Base-by-base conservation (phyloP, 2,888 invertebrate genomes). In the Ephialtes manifestator region DNA sequence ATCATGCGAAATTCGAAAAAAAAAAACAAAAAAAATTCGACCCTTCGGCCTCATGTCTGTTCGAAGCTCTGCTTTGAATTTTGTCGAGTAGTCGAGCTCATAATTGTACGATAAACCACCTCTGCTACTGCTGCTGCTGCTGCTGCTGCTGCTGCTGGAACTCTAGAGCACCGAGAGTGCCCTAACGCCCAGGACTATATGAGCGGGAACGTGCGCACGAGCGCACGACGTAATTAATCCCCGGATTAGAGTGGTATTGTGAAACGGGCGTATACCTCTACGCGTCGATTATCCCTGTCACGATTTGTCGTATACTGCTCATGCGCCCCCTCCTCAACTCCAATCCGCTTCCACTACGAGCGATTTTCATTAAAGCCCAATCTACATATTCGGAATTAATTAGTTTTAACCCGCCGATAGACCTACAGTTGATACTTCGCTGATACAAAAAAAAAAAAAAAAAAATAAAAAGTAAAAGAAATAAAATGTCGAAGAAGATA, bases 211-310 rank as follows among this genome's bases (percentile, higher is more conserved):
- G 68, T 63, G 51, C 68, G 83, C 78, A 48, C 60, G 60, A 79
- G 74, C 70, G 63, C 68, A 74, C 78, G 67, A 70, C 78, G 83
- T 83, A 83, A 83, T 83, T 83, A 83, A 83, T 79, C 83, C 83
- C 63, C 53, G 83, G 75, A 83, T 83, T 83, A 83, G 70, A 79
- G 74, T 71, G 79, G 60, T 60, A 79, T 83, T 79, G 83, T 75
- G 81, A 77, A 77, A 51, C 70, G 70, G 63, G 60, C 60, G 58
- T 75, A 68, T 68, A 74, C 53, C 46, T 46, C 77, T 58, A 31
- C 20, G 18, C 72, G 67, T 83, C 70, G 72, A 75, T 83, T 72
- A 74, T 75, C 65, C 78, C 60, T 74, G 74, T 81, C 81, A 74
- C 81, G 74, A 81, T 79, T 68, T 74, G 72, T 77, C 76, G 65